A percentile compares a stretch with the other conserved stretches of the same genome.
Evolutionary conservation across 2,888 invertebrate species (phyloP).

Genomic region (Orthonychiurus folsomi): DNA sequence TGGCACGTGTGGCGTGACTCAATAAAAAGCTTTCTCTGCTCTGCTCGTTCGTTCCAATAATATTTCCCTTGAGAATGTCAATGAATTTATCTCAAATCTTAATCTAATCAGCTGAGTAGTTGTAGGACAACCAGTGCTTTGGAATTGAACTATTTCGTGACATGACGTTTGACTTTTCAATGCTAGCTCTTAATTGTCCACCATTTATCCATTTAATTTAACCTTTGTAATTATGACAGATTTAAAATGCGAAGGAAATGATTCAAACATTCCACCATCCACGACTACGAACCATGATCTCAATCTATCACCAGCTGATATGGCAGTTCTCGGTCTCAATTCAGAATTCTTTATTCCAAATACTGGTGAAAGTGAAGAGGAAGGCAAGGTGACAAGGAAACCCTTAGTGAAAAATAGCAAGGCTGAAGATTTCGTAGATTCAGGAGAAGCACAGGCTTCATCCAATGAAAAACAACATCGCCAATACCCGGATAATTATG

Average conservation of each 20-base stretch:
- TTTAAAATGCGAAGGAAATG: conserved; percentile 36
- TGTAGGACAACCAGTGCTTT: neutral
- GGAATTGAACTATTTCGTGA: neutral
- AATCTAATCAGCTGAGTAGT: neutral
- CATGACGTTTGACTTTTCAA: neutral
- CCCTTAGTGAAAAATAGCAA: neutral
- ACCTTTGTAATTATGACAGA: conserved; percentile 24
- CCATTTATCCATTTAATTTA: neutral
- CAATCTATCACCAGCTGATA: neutral
- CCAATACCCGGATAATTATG: conserved; percentile 3
- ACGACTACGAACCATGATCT: conserved; percentile 35
- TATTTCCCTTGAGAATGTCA: neutral
- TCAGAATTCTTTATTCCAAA: conserved; percentile 15
- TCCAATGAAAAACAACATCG: neutral
- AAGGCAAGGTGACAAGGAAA: neutral
- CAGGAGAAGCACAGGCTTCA: neutral
- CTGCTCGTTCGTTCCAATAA: neutral
- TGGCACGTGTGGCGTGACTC: conserved; percentile 58
- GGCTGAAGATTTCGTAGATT: neutral
- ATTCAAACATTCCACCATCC: conserved; percentile 39
- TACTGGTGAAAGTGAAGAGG: conserved; percentile 6
- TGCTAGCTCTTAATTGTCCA: neutral
- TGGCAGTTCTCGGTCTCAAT: conserved; percentile 18
- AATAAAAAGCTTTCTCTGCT: neutral
- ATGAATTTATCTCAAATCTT: neutral